These are phyloP conservation scores for Tympanoctomys barrerae DNA, from an alignment of 2,797 vertebrate genomes.

Conservation along the genomic window DNA sequence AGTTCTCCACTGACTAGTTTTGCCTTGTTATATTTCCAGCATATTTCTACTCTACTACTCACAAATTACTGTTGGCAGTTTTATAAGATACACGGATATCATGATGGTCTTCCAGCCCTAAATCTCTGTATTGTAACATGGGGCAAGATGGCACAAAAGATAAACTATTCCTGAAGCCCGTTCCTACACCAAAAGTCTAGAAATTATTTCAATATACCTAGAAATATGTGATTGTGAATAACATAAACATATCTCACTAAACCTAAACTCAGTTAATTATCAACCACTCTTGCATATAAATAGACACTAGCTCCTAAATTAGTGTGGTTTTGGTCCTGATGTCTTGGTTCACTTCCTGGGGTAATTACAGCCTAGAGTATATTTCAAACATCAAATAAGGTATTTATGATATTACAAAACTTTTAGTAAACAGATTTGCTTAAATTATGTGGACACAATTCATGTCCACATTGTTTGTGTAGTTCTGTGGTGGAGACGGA, in stretches of 20 bases:
- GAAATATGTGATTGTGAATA: neutral
- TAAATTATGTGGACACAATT: too few species aligned
- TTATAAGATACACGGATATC: neutral
- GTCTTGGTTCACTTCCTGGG: neutral
- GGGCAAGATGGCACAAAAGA: neutral
- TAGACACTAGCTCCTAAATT: neutral
- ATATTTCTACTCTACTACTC: neutral
- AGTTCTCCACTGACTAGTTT: constrained; percentile 23
- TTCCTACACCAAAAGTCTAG: neutral
- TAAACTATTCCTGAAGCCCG: neutral
- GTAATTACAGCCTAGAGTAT: neutral
- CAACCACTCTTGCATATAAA: neutral
- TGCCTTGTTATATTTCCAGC: neutral
- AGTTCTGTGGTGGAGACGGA: neutral
- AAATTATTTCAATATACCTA: neutral
- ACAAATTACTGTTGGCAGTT: neutral
- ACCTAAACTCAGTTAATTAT: neutral
- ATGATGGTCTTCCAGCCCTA: neutral
- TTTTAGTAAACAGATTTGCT: neutral
- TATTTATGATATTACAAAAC: neutral
- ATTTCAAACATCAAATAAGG: neutral
- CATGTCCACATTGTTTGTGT: neutral
- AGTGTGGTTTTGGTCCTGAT: neutral
- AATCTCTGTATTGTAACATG: neutral
- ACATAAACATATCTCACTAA: neutral